Percentiles rank a stretch among this genome's conserved stretches.
phyloP scores from a whole-genome alignment of 2,113 vertebrate species.

The Pelecanoides urinatrix region DNA sequence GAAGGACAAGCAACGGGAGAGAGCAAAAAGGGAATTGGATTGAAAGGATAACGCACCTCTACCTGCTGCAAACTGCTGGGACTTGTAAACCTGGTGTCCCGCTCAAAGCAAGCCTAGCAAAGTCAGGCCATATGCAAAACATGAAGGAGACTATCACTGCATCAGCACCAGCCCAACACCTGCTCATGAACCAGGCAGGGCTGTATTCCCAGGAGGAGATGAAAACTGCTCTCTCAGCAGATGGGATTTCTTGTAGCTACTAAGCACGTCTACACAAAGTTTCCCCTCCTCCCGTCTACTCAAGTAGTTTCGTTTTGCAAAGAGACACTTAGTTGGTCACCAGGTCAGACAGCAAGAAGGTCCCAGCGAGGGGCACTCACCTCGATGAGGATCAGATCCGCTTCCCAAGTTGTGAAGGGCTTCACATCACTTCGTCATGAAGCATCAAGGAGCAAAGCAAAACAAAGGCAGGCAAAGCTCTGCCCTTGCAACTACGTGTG shows the following conservation, averaged over 20 bases:
- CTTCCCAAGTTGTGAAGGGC: neutral
- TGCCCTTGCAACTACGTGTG: fast-evolving
- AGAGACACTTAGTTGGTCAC: neutral
- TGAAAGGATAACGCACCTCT: neutral
- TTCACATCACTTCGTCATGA: neutral
- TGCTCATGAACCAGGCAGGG: neutral
- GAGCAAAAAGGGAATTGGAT: neutral
- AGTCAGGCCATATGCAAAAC: neutral
- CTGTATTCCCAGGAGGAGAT: neutral
- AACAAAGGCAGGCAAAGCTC: neutral
- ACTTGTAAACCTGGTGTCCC: neutral
- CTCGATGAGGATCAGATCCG: neutral
- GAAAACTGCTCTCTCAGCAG: neutral
- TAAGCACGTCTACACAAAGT: neutral
- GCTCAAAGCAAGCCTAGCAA: neutral
- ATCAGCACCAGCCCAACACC: fast-evolving
- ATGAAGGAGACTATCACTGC: neutral
- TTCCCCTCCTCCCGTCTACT: neutral
- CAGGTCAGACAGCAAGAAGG: neutral
- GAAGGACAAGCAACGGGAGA: fast-evolving
- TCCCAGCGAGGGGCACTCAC: neutral
- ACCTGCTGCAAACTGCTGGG: fast-evolving
- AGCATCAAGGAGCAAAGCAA: neutral
- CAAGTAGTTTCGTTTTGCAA: neutral
- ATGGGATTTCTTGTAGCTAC: neutral